phyloP scores from a whole-genome alignment of 2,113 vertebrate genomes.

The Chaenocephalus aceratus region DNA sequence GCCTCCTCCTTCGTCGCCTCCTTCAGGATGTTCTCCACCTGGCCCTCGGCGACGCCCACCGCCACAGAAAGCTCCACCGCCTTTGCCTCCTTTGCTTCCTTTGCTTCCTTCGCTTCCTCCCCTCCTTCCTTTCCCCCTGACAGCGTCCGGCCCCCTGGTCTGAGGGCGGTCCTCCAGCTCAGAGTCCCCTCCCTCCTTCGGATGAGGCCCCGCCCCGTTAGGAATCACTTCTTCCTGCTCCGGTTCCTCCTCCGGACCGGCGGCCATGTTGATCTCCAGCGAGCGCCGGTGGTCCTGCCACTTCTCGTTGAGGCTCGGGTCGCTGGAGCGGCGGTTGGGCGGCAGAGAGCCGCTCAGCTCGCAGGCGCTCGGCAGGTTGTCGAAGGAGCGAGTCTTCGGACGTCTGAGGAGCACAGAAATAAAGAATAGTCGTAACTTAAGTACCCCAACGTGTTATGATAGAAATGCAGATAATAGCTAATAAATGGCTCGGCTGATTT shows the following conservation, averaged over 20 bases:
- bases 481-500: too few relatives aligned
- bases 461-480: too few relatives aligned
- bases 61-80: conserved; percentile 91
- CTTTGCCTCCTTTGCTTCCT: conserved; percentile 74
- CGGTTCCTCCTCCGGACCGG: conserved; percentile 82
- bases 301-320: conserved; percentile 96
- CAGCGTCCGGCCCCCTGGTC: conserved; percentile 48
- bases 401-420: conserved; percentile 80
- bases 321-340: conserved; percentile 93
- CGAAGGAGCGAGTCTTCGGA: conserved; percentile 96
- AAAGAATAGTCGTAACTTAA: background rate
- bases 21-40: conserved; percentile 97
- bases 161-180: conserved; percentile 72
- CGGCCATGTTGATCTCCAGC: conserved; percentile 89
- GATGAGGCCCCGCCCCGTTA: conserved; percentile 56
- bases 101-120: conserved; percentile 20
- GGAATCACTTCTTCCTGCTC: conserved; percentile 73
- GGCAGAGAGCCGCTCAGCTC: conserved; percentile 87
- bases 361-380: conserved; percentile 93
- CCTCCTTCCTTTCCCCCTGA: conserved; percentile 24
- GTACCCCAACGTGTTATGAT: too few relatives aligned
- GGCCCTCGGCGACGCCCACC: conserved; percentile 90
- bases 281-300: conserved; percentile 97
- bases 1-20: conserved; percentile 93
- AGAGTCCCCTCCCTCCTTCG: conserved; percentile 44